Conservation (phyloP, 2,113 vertebrate species). For the Calidris pugnax region DNA sequence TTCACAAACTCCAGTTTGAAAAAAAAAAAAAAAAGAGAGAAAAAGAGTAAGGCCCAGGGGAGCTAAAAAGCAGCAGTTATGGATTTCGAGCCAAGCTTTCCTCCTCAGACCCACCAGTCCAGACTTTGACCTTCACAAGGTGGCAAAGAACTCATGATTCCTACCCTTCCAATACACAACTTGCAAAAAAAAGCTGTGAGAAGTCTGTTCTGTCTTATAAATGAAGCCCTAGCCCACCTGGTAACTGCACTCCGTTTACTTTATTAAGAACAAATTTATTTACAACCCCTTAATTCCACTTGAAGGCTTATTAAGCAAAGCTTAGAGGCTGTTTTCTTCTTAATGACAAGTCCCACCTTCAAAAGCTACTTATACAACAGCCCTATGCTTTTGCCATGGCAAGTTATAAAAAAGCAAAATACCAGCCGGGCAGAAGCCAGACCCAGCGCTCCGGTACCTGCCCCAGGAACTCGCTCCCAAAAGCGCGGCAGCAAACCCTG, state of each 20-base stretch:
- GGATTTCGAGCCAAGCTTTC: background rate
- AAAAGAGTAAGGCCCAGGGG: fast-evolving
- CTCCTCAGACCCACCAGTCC: background rate
- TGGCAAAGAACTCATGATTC: background rate
- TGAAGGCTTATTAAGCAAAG: background rate
- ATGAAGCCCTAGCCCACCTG: background rate
- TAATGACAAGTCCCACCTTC: background rate
- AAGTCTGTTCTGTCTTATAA: background rate
- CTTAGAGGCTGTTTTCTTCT: background rate
- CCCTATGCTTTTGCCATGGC: background rate
- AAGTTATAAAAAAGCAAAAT: background rate
- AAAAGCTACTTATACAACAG: background rate
- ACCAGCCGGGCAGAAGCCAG: background rate
- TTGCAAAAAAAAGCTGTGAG: background rate
- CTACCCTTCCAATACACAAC: background rate
- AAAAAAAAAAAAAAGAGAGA: too few relatives aligned
- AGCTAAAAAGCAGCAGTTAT: background rate
- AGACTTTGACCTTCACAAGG: background rate
- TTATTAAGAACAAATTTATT: background rate
- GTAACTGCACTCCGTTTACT: background rate
- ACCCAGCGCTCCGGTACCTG: background rate
- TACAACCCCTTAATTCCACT: background rate
- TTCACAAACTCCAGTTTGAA: fast-evolving
- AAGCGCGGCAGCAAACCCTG: background rate
- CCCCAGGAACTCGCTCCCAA: background rate